These are phyloP conservation scores for Forbesichthys agassizii DNA, from an alignment of 2,113 vertebrate species.

Conservation along the genomic window DNA sequence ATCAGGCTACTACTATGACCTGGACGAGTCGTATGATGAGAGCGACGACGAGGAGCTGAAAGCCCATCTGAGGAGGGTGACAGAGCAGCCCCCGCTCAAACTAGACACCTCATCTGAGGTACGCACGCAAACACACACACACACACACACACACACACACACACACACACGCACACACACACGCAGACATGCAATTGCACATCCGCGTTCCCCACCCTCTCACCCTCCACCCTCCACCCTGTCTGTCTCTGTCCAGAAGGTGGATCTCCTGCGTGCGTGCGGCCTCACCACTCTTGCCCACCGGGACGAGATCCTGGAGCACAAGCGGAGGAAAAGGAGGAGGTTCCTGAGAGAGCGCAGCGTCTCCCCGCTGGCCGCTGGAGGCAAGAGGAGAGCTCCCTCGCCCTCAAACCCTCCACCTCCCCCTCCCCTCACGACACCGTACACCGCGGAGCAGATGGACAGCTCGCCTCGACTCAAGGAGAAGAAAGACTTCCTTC, in stretches of 20 bases:
- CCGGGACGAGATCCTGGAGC: conserved; percentile 85
- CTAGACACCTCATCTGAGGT: conserved; percentile 92
- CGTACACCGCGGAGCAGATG: conserved; percentile 93
- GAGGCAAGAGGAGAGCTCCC: conserved; percentile 81
- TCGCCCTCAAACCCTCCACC: conserved; percentile 43
- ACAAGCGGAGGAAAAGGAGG: conserved; percentile 90
- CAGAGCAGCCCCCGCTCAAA: conserved; percentile 92
- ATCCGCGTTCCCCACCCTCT: not conserved
- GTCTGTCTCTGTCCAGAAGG: conserved; percentile 79
- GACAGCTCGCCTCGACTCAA: conserved; percentile 89
- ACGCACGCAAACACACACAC: conserved; percentile 26
- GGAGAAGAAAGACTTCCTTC: conserved; percentile 95
- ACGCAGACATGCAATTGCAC: no score
- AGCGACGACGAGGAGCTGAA: conserved; percentile 96
- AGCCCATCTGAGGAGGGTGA: conserved; percentile 90
- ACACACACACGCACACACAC: not conserved
- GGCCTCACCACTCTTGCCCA: conserved; percentile 89
- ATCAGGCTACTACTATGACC: conserved; percentile 93
- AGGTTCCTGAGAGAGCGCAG: conserved; percentile 93
- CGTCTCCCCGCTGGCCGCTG: conserved; percentile 81
- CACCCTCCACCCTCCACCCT: no score
- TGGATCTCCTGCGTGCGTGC: conserved; percentile 90
- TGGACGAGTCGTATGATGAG: conserved; percentile 95
- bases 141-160: not conserved
- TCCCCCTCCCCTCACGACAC: conserved; percentile 81